Base-by-base conservation (phyloP, 2,888 invertebrate genomes). In the Drosophila conformis region DNA sequence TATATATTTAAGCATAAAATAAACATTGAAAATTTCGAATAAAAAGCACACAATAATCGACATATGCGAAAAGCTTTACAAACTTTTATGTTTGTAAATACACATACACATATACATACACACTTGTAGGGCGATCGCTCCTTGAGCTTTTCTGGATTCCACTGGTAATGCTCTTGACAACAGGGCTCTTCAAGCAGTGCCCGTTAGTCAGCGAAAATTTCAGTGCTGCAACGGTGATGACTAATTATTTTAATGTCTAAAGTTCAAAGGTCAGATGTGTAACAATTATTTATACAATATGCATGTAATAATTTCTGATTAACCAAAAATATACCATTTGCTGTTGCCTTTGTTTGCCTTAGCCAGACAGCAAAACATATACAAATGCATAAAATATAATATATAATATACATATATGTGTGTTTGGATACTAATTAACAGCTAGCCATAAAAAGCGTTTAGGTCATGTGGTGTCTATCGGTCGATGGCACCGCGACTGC, bases 401-500 rank as follows among this genome's bases (percentile, higher is more conserved):
- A 42, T 21, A 35, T 13, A 6, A 29, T 21, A 4, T n/a, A 18
- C 15, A 8, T 15, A 0, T 15, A 13, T 11, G 0, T 33, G 31
- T 33, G 1, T 31, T n/a, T 15, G 6, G 18, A 36, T 48, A 29
- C 11, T 35, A 52, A 62, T 62, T 65, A 68, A 29, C 38, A 56
- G 56, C 56, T 29, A 38, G 56, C n/a, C 56, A 38, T n/a, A 38
- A 56, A 15, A 56, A 56, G 27, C 38, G 56, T n/a, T 56, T 56
- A 38, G 56, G 29, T 56, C 56, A 38, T 38, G n/a, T 40, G 36
- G 38, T 56, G 38, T 56, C 38, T 56, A 56, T 62, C 62, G 77
- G 76, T 76, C 77, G 63, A 61, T 65, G 66, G 72, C 72, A 46
- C 46, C 46, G 69, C 64, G 66, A 61, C 57, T 48, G 35, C 64